Percentiles rank a stretch among this genome's conserved stretches.
These are phyloP conservation scores for Thaumatotibia leucotreta DNA, from an alignment of 1,140 invertebrate genomes.

Conservation along the genomic window DNA sequence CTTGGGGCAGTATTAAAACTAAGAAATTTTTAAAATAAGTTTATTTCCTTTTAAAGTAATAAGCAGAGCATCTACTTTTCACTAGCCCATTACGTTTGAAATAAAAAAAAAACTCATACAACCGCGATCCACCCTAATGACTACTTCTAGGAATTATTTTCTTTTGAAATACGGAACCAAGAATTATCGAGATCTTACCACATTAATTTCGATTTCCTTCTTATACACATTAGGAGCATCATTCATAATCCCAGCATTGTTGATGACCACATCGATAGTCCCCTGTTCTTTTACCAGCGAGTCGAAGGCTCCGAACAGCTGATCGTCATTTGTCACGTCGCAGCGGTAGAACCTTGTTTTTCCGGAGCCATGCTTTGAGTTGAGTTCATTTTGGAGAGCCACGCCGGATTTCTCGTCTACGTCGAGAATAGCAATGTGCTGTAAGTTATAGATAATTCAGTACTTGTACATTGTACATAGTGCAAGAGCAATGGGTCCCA, in stretches of 20 bases:
- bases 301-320: constrained; percentile 25
- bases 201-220: constrained; percentile 35
- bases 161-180: too few relatives aligned
- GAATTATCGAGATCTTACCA: neutral
- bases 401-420: constrained; percentile 22
- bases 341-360: constrained; percentile 31
- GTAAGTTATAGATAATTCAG: constrained; percentile 9
- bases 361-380: constrained; percentile 21
- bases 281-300: constrained; percentile 61
- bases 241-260: constrained; percentile 77
- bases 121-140: too few relatives aligned
- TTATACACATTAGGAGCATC: constrained; percentile 32
- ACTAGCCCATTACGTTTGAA: too few relatives aligned
- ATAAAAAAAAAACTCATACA: too few relatives aligned
- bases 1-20: too few relatives aligned
- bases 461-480: too few relatives aligned
- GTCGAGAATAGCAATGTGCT: constrained; percentile 36
- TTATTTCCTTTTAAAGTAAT: too few relatives aligned
- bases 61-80: too few relatives aligned
- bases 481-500: too few relatives aligned
- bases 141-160: too few relatives aligned
- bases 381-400: constrained; percentile 25
- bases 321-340: constrained; percentile 31
- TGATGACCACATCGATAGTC: constrained; percentile 79
- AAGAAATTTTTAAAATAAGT: too few relatives aligned